A percentile compares a stretch with the other conserved stretches of the same genome.
Conservation (phyloP, 1,140 invertebrate genomes). For the Drosophila pruinosa region DNA sequence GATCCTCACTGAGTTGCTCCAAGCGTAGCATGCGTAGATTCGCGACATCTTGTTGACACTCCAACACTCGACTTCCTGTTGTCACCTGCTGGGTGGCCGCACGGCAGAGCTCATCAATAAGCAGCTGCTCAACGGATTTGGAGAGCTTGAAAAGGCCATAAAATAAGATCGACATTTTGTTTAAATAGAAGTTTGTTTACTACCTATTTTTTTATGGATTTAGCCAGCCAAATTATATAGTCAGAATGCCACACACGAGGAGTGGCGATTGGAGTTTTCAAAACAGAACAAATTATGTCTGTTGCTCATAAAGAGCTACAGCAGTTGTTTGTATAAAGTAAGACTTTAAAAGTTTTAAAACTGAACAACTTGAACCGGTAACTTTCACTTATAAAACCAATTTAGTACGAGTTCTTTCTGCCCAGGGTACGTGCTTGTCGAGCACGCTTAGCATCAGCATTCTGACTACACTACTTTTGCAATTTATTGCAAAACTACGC, state of each 20-base stretch:
- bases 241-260: background rate
- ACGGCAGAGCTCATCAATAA: constrained; percentile 70
- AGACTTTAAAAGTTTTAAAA: background rate
- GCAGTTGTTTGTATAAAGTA: background rate
- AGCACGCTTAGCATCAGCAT: background rate
- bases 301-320: background rate
- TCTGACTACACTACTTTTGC: background rate
- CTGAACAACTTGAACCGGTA: background rate
- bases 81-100: constrained; percentile 17
- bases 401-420: background rate
- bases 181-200: background rate
- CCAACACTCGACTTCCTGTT: constrained; percentile 19
- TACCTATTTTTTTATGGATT: background rate
- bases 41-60: constrained; percentile 83
- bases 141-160: background rate
- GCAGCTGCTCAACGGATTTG: constrained; percentile 50
- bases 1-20: constrained; percentile 93
- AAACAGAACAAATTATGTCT: background rate
- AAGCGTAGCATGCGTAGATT: constrained; percentile 91
- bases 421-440: background rate
- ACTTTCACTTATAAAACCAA: background rate
- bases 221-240: background rate
- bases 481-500: background rate
- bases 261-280: background rate
- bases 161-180: background rate